Conservation (phyloP, 2,888 invertebrate species). For the Anagyrus pseudococci region DNA sequence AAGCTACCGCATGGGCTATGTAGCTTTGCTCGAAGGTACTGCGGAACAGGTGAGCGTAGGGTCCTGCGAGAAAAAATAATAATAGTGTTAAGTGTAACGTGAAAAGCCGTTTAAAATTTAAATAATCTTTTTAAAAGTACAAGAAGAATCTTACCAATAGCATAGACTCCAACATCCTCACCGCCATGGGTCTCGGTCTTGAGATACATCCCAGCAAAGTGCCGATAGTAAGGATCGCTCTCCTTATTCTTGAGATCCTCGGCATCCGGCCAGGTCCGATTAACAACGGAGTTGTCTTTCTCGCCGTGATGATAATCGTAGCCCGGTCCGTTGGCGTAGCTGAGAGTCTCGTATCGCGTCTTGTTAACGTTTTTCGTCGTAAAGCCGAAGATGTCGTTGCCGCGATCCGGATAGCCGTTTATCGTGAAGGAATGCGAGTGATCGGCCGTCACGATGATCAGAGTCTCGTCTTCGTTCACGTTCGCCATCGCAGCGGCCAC, state of each 20-base stretch:
- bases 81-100: too few species aligned
- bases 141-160: constrained; percentile 60
- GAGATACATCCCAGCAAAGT: constrained; percentile 63
- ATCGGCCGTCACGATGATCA: constrained; percentile 73
- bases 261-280: constrained; percentile 57
- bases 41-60: constrained; percentile 68
- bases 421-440: constrained; percentile 71
- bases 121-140: too few species aligned
- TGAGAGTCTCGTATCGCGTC: constrained; percentile 67
- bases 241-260: constrained; percentile 53
- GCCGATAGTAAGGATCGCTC: constrained; percentile 61
- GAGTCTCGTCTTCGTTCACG: constrained; percentile 67
- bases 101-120: too few species aligned
- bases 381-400: constrained; percentile 66
- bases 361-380: constrained; percentile 54
- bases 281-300: constrained; percentile 51
- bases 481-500: constrained; percentile 65
- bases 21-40: constrained; percentile 74
- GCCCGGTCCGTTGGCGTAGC: constrained; percentile 72
- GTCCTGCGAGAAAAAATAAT: too few species aligned
- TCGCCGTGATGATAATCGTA: constrained; percentile 63
- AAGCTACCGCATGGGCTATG: constrained; percentile 69
- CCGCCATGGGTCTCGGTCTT: constrained; percentile 70
- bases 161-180: constrained; percentile 75
- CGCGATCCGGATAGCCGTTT: constrained; percentile 69